These are phyloP conservation scores for Eremobia ochroleuca DNA, from an alignment of 2,888 invertebrate genomes.

Conservation along the genomic window DNA sequence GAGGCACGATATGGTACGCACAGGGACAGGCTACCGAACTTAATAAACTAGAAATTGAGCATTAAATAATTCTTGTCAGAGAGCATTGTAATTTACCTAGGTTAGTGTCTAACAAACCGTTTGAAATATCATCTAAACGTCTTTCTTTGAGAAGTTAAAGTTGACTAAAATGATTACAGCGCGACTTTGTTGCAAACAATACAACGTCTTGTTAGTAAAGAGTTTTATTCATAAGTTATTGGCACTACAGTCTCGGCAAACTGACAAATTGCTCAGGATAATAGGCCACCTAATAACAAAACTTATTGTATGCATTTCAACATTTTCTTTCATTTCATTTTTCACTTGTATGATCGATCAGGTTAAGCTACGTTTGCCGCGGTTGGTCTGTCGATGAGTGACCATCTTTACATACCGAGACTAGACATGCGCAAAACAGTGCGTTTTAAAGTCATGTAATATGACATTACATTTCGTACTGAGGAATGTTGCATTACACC, in stretches of 20 bases:
- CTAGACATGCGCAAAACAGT: too few species aligned
- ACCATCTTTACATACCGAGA: too few species aligned
- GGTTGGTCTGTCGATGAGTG: too few species aligned
- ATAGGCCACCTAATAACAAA: background rate
- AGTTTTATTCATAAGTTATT: slow-evolving; percentile 17
- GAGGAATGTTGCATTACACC: too few species aligned
- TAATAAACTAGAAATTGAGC: background rate
- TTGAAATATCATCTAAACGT: slow-evolving; percentile 8
- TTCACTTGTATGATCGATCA: too few species aligned
- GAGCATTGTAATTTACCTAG: background rate
- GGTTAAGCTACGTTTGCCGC: too few species aligned
- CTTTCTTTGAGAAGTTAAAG: slow-evolving; percentile 20
- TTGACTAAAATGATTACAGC: slow-evolving; percentile 4
- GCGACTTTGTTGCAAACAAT: slow-evolving; percentile 4
- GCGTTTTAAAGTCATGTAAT: too few species aligned
- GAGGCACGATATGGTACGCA: slow-evolving; percentile 24
- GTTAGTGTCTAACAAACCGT: background rate
- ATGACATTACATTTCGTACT: too few species aligned
- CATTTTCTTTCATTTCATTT: too few species aligned
- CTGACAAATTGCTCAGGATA: slow-evolving; percentile 10
- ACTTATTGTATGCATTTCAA: slow-evolving; percentile 23
- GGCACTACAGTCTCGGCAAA: background rate
- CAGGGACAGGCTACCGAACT: slow-evolving; percentile 8
- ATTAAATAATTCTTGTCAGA: background rate
- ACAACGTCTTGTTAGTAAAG: background rate